Base-by-base conservation (phyloP, 2,888 invertebrate genomes). In the Oligia latruncula region DNA sequence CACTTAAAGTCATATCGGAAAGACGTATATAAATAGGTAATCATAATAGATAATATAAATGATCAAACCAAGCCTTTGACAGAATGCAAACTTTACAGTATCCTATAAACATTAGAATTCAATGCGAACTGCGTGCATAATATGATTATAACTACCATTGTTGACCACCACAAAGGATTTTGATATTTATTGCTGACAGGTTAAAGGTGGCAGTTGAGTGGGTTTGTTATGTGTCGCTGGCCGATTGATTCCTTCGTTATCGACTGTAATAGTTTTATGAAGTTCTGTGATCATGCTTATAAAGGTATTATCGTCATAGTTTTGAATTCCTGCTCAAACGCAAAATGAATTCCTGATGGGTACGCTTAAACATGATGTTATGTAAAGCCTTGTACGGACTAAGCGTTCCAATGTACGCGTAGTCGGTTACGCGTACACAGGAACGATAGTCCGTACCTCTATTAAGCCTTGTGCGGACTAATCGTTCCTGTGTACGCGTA, bases 51-150 rank as follows among this genome's bases (percentile, higher is more conserved):
- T 40, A 62, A 62, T 73, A 81, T 71, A 71, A 70, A 78, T 82
- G 43, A 73, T 29, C 71, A 43, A 70, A 74, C 58, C 35, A 78
- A 62, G 49, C 13, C 40, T 52, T 71, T 46, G 29, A 74, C 49
- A 71, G 76, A 74, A 78, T 76, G 58, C 58, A 8, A 77, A 66
- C 52, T 17, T 29, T 23, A 70, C 65, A 74, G 60, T 55, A 62
- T 64, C 74, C 70, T 72, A 71, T 81, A 89, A 89, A 88, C 84
- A 89, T 86, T 84, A 74, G 65, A 81, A 86, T 87, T 88, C 81
- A 83, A 85, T 85, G 71, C 85, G n/a, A 74, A 60, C 68, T 67
- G 52, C 74, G 49, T 70, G 77, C 71, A 79, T 81, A 80, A 81
- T 72, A 77, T 72, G 29, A 43, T 73, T 74, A 79, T 72, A 78